Base-by-base conservation (phyloP, 2,113 vertebrate genomes). In the Canis aureus region DNA sequence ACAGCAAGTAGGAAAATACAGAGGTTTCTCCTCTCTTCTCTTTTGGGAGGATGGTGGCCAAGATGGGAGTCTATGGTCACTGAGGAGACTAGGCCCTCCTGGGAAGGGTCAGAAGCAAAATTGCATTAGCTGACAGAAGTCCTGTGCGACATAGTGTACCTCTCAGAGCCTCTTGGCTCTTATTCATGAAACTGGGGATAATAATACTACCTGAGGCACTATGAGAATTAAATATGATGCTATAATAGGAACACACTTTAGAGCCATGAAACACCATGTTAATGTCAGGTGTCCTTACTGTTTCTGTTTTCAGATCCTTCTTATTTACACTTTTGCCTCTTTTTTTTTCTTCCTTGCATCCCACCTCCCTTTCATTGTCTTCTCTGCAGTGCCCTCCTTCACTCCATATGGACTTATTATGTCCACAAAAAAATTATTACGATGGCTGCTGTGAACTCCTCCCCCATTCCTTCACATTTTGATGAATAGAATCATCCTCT, bases 1-100 rank as follows among this genome's bases (percentile, higher is more conserved):
- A 74, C 43, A 95, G 59, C 79, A 60, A 92, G 57, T 9, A 96
- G n/a, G 74, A 89, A 94, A 79, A 60, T 62, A 64, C 29, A 91
- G 64, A 91, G 23, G 3, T 59, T 76, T 84, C 49, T 80, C 32
- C 60, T 92, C 43, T 84, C 29, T 51, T 82, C 51, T 86, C 32
- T 94, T 51, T 89, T 80, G 22, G 12, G 91, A 96, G 43, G 92
- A 80, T 32, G 51, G 22, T 83, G 51, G 51, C 94, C 19, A 94
- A 35, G 57, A 35, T 19, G 87, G 59, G 19, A 87, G 64, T 71
- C 81, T 27, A 51, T 3, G 13, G 29, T 62, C 51, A 64, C 3
- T 27, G 55, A 86, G 67, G 23, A 96, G 15, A 19, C 55, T 29
- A 27, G 78, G 66, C 4, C 27, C 60, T 92, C 49, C 51, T 9